Evolutionary conservation across 1,140 invertebrate genomes (phyloP), one percentile per base, ranked within the genome.

Genomic region (Pantala flavescens): DNA sequence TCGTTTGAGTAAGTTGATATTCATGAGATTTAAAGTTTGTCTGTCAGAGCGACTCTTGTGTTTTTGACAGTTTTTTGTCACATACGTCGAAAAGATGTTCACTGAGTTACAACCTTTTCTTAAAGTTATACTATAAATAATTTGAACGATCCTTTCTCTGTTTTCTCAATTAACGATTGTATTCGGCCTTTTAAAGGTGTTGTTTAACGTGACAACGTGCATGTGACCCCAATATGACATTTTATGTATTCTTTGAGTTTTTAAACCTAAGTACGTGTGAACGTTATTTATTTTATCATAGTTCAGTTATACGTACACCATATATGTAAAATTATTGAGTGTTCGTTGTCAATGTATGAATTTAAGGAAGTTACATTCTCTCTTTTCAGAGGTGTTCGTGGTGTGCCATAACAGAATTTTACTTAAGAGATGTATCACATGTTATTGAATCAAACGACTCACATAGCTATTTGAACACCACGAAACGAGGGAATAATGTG

Each of bases 61-160:
- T 63, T 63, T 63, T 63, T 63, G 49, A 63, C 49, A 63, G 49
- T 63, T 63, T 36, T 63, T 63, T 63, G 49, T 63, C 49, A 63
- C 49, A 21, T 19, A 63, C 49, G 49, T 63, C 49, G n/a, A 63
- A 19, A 5, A 36, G 28, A 36, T 36, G 28, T 36, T 36, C 28
- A 36, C 3, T 36, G 28, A 36, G 28, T 36, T 5, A 36, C 28
- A 36, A 36, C 28, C 9, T 36, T 36, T 5, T 5, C 28, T 36
- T 36, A 36, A 5, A 2, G 9, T 36, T 36, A 36, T 9, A 9
- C 9, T 36, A 36, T 36, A 36, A 36, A 36, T 36, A 36, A 36
- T 36, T 36, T 36, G 28, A 36, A 36, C 28, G 28, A 36, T 36
- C 2, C 28, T 36, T 36, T 36, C 28, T 36, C 2, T 9, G 9